A percentile compares a stretch with the other conserved stretches of the same genome.
Evolutionary conservation across 2,888 invertebrate genomes (phyloP).

Genomic region (Lypha dubia): DNA sequence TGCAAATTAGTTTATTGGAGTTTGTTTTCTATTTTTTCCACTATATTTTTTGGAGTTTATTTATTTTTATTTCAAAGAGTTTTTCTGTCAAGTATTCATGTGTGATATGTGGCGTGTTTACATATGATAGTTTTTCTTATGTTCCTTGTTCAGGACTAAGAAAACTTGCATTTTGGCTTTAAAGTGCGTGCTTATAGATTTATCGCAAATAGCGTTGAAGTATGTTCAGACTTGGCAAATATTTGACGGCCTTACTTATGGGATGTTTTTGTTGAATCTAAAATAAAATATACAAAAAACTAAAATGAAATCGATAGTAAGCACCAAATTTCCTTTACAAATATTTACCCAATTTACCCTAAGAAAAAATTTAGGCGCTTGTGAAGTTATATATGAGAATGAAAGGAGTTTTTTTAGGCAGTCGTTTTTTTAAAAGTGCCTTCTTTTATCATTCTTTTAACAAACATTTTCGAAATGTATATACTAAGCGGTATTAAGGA

Average conservation of each 20-base stretch:
- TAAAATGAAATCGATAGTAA: too few species aligned
- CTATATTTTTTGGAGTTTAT: constrained; percentile 33
- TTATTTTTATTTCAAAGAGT: constrained; percentile 49
- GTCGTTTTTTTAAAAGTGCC: too few species aligned
- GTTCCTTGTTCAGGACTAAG: neutral
- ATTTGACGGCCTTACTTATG: neutral
- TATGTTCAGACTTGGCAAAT: neutral
- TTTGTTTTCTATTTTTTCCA: constrained; percentile 76
- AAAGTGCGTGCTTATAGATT: constrained; percentile 54
- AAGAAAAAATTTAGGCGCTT: too few species aligned
- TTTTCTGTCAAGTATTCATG: constrained; percentile 34
- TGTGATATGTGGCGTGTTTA: constrained; percentile 44
- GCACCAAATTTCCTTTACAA: too few species aligned
- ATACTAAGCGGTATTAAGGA: neutral
- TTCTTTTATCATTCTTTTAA: too few species aligned
- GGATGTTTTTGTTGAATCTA: too few species aligned
- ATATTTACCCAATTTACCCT: too few species aligned
- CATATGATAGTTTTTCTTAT: constrained; percentile 56
- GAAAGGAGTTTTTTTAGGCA: too few species aligned
- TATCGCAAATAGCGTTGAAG: constrained; percentile 18
- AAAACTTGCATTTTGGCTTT: constrained; percentile 4
- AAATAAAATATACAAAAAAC: too few species aligned
- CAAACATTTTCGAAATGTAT: neutral
- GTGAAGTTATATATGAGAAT: too few species aligned
- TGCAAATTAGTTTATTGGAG: constrained; percentile 82